Evolutionary conservation across 2,797 vertebrate species (phyloP), one percentile per base, ranked within the genome.

Genomic region (Xenopus petersii): DNA sequence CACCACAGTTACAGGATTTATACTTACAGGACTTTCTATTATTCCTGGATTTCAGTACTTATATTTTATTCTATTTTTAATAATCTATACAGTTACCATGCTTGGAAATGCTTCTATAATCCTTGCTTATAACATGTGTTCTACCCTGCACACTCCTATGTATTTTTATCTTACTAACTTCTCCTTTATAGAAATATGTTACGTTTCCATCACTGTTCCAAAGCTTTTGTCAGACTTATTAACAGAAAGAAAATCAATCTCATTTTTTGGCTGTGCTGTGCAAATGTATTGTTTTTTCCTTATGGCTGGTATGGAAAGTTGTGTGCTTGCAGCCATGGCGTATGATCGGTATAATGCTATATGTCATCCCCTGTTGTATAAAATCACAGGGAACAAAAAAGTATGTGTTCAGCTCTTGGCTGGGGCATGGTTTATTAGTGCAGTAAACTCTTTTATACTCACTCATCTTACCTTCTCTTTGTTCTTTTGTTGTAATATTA

Each of bases 221-320:
- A 73, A 65, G 7, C 55, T n/a, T 17, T 36, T 73, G 7, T 55
- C 36, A 17, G 56, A 73, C 12, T 30, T 73, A 12, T 16, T 73
- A 1, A 8, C 5, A 33, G 16, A 65, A 12, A 13, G 46, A 61
- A 83, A 51, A 71, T 83, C 5, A 51, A 71, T 83, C 5, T 46
- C 82, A 0, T 4, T 80, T 33, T 70, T 73, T 2, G 76, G 70
- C 3, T 85, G 82, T 2, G 74, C 77, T 15, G 55, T 68, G 36
- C 85, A 85, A 2, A 83, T 82, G 81, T 83, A 84, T 75, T 80
- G 82, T 10, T 82, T 59, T 16, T 70, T 17, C 0, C 73, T 69
- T 24, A 80, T 82, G 0, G 46, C 68, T 63, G 74, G 68, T 16
- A 73, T 63, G 0, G 80, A 82, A 60, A 71, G 67, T 75, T 71